Percentiles rank a stretch among this genome's conserved stretches.
Conservation (phyloP, 2,113 vertebrate genomes). For the Antechinus stuartii region DNA sequence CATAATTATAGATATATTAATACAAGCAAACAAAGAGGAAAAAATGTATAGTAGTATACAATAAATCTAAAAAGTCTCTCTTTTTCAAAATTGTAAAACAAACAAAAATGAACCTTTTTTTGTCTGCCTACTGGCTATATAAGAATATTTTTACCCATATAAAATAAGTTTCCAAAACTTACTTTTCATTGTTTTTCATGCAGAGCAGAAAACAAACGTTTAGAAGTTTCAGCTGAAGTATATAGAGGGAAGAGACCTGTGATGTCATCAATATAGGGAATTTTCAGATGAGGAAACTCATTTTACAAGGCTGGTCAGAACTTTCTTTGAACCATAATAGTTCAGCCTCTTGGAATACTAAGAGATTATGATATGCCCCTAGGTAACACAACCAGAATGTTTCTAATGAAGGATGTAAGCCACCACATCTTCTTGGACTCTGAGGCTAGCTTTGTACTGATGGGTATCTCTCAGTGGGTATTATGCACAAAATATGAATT, state of each 20-base stretch:
- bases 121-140: not conserved
- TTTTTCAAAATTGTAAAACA: not conserved
- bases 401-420: not conserved
- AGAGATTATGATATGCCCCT: not conserved
- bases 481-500: not conserved
- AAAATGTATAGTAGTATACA: not conserved
- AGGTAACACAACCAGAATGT: not conserved
- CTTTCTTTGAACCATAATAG: not conserved
- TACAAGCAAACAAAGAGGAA: not conserved
- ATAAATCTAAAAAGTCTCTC: not conserved
- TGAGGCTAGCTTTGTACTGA: conserved; percentile 31
- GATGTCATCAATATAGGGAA: not conserved
- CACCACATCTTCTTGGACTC: not conserved
- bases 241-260: not conserved
- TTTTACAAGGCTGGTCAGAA: not conserved
- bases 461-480: not conserved
- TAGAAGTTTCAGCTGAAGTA: not conserved
- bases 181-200: not conserved
- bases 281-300: not conserved
- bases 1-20: not conserved
- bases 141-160: not conserved
- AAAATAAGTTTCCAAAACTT: not conserved
- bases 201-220: not conserved
- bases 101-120: not conserved
- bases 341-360: not conserved